phyloP scores from a whole-genome alignment of 2,888 invertebrate genomes.

The Euproctis similis region DNA sequence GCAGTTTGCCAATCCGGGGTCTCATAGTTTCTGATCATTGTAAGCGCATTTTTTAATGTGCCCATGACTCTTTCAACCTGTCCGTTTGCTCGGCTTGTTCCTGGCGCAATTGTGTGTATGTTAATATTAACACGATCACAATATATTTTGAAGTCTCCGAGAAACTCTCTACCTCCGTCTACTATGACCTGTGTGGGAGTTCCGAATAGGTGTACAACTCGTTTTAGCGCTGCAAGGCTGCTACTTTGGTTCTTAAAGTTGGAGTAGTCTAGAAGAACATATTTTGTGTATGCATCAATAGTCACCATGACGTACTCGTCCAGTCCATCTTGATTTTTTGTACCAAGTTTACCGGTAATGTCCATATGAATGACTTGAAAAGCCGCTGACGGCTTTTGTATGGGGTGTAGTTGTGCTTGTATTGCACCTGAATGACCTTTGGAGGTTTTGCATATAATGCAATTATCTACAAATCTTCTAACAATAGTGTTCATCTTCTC shows the following conservation, averaged over 20 bases:
- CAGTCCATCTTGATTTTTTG: constrained; percentile 15
- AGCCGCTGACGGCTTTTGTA: no score
- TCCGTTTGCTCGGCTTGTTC: constrained; percentile 8
- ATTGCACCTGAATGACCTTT: constrained; percentile 15
- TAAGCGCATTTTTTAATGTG: constrained; percentile 3
- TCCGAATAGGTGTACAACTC: constrained; percentile 7
- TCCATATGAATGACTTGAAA: no score
- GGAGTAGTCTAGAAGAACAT: constrained; percentile 9
- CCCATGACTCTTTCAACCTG: constrained; percentile 15
- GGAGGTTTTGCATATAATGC: constrained; percentile 27
- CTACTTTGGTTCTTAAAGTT: constrained; percentile 1
- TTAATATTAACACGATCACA: no score
- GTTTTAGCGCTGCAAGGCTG: constrained; percentile 10
- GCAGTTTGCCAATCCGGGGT: constrained; percentile 17
- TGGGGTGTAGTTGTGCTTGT: no score
- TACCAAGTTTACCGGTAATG: no score
- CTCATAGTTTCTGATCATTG: constrained; percentile 9
- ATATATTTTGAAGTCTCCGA: no score
- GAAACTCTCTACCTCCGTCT: constrained; percentile 14
- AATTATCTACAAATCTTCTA: constrained; percentile 22
- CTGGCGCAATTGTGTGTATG: neutral
- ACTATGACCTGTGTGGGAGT: constrained; percentile 9
- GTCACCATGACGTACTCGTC: constrained; percentile 16
- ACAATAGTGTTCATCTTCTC: constrained; percentile 24
- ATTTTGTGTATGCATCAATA: constrained; percentile 14